Conservation (phyloP, 2,797 vertebrate species). For the Harpagifer antarcticus region DNA sequence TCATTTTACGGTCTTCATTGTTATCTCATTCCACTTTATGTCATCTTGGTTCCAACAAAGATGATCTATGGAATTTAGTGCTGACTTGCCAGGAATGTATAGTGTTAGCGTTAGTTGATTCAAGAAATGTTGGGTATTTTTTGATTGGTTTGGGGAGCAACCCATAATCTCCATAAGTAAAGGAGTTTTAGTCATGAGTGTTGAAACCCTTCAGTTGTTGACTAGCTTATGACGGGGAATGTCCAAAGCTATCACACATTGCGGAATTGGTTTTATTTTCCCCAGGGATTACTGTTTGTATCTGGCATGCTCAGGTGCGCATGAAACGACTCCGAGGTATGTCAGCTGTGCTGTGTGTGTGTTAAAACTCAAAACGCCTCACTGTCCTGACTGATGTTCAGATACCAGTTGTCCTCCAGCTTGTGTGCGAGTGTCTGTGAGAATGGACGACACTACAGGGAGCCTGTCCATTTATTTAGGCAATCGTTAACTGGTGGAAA, state of each 20-base stretch:
- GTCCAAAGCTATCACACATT: neutral
- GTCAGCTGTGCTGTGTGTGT: neutral
- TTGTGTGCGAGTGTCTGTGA: constrained; percentile 8
- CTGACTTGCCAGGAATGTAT: no score
- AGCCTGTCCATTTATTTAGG: constrained; percentile 73
- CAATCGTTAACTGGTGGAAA: constrained; percentile 62
- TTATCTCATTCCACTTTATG: no score
- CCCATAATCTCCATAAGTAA: neutral
- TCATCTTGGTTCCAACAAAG: no score
- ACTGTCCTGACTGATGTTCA: constrained; percentile 2
- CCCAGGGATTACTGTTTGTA: neutral
- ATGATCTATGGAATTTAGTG: no score
- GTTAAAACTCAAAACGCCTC: constrained; percentile 27
- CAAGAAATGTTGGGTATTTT: no score
- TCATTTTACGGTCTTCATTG: no score
- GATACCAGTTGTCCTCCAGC: constrained; percentile 11
- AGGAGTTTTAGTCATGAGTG: neutral
- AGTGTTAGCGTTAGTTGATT: no score
- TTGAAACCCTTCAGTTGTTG: neutral
- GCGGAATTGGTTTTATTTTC: neutral
- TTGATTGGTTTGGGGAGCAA: neutral
- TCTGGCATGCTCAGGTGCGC: neutral
- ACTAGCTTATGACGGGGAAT: neutral
- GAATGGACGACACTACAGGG: constrained; percentile 53
- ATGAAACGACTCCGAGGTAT: constrained; percentile 18